phyloP scores from a whole-genome alignment of 2,797 vertebrate species.

The Aulostomus chinensis region DNA sequence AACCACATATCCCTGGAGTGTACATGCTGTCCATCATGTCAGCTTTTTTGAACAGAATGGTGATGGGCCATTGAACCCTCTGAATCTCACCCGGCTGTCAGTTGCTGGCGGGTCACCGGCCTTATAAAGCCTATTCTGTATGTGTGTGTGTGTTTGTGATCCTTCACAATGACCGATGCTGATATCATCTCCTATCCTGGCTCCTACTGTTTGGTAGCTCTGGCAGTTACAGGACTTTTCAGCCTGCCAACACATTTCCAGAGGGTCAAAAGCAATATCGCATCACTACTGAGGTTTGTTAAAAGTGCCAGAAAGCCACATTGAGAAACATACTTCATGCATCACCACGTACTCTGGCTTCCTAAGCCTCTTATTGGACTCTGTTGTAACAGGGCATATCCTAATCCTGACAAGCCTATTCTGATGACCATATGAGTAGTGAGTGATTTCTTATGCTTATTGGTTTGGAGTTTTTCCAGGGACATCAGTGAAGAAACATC shows the following conservation, averaged over 20 bases:
- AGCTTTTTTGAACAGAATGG: slow-evolving; percentile 36
- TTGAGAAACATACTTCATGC: slow-evolving; percentile 32
- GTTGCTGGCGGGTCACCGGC: slow-evolving; percentile 30
- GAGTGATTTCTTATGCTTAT: slow-evolving; percentile 48
- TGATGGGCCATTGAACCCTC: slow-evolving; percentile 20
- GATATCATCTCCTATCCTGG: slow-evolving; percentile 65
- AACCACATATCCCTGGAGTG: slow-evolving; percentile 3
- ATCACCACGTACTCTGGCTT: slow-evolving; percentile 31
- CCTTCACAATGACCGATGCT: slow-evolving; percentile 59
- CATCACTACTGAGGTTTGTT: slow-evolving; percentile 21
- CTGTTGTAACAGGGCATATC: slow-evolving; percentile 51
- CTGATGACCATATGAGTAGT: slow-evolving; percentile 44
- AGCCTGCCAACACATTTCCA: slow-evolving; percentile 53
- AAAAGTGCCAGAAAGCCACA: slow-evolving; percentile 24
- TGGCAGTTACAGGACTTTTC: slow-evolving; percentile 12
- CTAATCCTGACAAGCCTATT: slow-evolving; percentile 58
- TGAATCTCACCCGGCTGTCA: slow-evolving; percentile 34
- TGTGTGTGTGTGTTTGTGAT: slow-evolving; percentile 45
- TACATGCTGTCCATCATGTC: slow-evolving; percentile 5
- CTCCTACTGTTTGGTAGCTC: slow-evolving; percentile 32
- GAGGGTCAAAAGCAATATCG: slow-evolving; percentile 38
- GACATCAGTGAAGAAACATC: slow-evolving; percentile 20
- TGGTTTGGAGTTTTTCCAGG: slow-evolving; percentile 44
- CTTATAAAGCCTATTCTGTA: slow-evolving; percentile 43
- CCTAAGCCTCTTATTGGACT: slow-evolving; percentile 62